phyloP scores from a whole-genome alignment of 2,888 invertebrate genomes.

The Ptilodon capucinus region DNA sequence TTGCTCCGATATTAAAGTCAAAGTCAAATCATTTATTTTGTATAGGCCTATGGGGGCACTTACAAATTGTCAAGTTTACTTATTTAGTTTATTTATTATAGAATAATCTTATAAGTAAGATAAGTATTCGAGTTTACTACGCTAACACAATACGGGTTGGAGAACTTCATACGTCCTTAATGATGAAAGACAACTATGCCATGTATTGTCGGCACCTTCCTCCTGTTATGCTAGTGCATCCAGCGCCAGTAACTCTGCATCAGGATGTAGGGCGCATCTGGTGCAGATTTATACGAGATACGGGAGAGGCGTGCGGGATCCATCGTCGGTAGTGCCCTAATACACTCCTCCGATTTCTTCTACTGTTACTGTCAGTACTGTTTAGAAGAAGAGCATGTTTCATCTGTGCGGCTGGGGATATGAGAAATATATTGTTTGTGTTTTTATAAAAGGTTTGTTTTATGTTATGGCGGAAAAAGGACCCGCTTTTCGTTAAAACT shows the following conservation, averaged over 20 bases:
- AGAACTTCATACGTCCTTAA: too few species aligned
- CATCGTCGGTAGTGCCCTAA: constrained; percentile 29
- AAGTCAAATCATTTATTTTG: too few species aligned
- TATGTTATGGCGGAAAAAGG: too few species aligned
- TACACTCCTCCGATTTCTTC: constrained; percentile 23
- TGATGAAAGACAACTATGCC: constrained; percentile 16
- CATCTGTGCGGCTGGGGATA: constrained; percentile 8
- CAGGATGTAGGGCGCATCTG: constrained; percentile 35
- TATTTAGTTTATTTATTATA: too few species aligned
- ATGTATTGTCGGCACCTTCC: constrained; percentile 10
- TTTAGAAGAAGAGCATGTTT: constrained; percentile 24
- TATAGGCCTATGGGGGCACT: too few species aligned
- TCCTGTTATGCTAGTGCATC: constrained; percentile 4
- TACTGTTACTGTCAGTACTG: constrained; percentile 20
- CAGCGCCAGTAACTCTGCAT: constrained; percentile 12
- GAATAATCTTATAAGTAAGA: too few species aligned
- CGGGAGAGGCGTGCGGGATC: constrained; percentile 20
- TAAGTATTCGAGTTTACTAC: too few species aligned
- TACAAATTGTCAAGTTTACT: too few species aligned
- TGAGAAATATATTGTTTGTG: background rate
- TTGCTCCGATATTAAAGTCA: too few species aligned
- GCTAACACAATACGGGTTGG: too few species aligned
- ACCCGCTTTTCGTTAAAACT: too few species aligned
- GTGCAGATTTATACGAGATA: constrained; percentile 38
- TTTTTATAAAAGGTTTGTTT: too few species aligned